Conservation (phyloP, 2,888 invertebrate genomes). For the Diloba caeruleocephala region DNA sequence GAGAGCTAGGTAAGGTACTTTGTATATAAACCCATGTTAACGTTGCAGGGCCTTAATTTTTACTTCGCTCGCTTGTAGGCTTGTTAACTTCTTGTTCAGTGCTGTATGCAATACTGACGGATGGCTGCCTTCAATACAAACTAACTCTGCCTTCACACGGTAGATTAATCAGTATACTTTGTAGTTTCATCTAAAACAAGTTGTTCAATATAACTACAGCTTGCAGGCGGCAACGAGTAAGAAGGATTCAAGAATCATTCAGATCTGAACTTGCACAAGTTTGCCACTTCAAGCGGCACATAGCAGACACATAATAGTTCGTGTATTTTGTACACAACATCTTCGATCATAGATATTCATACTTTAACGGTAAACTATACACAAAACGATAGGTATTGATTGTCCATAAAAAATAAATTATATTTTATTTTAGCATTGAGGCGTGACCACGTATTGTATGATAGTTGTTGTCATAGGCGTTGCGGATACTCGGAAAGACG, state of each 20-base stretch:
- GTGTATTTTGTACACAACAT: conserved; percentile 35
- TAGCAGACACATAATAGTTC: conserved; percentile 24
- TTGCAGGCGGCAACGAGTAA: not conserved
- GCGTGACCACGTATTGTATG: conserved; percentile 32
- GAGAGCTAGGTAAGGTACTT: conserved; percentile 21
- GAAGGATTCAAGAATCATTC: conserved; percentile 10
- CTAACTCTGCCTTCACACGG: conserved; percentile 2
- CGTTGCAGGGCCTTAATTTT: conserved; percentile 24
- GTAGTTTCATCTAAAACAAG: conserved; percentile 2
- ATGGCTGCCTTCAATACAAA: too few relatives aligned
- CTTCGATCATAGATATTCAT: conserved; percentile 13
- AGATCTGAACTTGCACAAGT: conserved; percentile 32
- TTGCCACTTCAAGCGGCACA: conserved; percentile 7
- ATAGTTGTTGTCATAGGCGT: conserved; percentile 35
- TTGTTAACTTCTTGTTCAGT: conserved; percentile 12
- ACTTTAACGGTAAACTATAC: conserved; percentile 18
- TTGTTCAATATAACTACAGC: conserved; percentile 1
- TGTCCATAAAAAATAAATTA: conserved; percentile 32
- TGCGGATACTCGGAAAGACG: conserved; percentile 34
- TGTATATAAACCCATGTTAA: conserved; percentile 35
- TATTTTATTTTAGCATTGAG: conserved; percentile 33
- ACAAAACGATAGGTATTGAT: conserved; percentile 29
- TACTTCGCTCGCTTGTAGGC: conserved; percentile 26
- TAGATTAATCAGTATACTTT: not conserved
- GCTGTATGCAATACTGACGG: conserved; percentile 12